Conservation (phyloP, 2,797 vertebrate species). For the Passerculus sandwichensis region DNA sequence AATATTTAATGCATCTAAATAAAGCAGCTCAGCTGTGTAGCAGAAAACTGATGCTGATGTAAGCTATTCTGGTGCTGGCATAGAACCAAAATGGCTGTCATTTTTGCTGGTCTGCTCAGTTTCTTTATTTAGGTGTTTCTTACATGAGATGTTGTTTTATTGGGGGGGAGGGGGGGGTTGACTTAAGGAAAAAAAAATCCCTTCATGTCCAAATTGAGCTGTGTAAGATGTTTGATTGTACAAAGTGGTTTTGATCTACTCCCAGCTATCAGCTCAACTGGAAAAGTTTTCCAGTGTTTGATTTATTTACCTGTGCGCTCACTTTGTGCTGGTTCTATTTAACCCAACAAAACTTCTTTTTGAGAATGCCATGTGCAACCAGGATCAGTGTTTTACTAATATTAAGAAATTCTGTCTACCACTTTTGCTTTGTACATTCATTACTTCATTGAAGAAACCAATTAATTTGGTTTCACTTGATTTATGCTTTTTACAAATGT, state of each 20-base stretch:
- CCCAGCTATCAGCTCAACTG: background rate
- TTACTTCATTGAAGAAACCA: slow-evolving; percentile 26
- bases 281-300: slow-evolving; percentile 2
- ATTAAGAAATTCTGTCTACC: background rate
- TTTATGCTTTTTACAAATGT: slow-evolving; percentile 54
- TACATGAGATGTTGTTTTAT: background rate
- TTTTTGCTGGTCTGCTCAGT: slow-evolving; percentile 56
- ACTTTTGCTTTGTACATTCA: background rate
- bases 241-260: background rate
- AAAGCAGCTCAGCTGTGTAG: slow-evolving; percentile 61
- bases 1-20: slow-evolving; percentile 53
- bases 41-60: slow-evolving; percentile 43
- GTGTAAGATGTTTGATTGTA: background rate
- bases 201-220: background rate
- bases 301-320: slow-evolving; percentile 14
- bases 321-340: background rate
- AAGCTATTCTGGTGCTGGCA: slow-evolving; percentile 47
- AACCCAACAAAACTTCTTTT: background rate
- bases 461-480: slow-evolving; percentile 50
- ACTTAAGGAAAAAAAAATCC: background rate
- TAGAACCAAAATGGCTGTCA: slow-evolving; percentile 32
- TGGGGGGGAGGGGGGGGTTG: accelerated
- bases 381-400: background rate
- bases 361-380: background rate
- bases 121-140: slow-evolving; percentile 62